Base-by-base conservation (phyloP, 2,888 invertebrate genomes). In the Thecophora atra region DNA sequence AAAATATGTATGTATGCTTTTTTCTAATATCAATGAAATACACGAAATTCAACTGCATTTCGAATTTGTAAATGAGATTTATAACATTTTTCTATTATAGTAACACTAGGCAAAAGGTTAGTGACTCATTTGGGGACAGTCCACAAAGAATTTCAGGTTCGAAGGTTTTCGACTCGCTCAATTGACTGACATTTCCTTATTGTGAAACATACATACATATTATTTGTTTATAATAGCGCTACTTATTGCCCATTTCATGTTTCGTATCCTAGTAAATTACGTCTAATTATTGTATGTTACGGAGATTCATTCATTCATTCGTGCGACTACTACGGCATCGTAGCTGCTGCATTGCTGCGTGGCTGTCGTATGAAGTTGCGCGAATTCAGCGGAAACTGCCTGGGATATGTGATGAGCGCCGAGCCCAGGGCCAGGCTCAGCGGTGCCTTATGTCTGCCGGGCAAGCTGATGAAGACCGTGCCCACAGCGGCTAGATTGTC, bases 401-500 rank as follows among this genome's bases (percentile, higher is more conserved):
- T 80, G 60, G 83, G 79, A 77, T 85, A 83, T 44, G 84, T 77
- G 64, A 95, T 93, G 74, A 95, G 88, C 11, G 94, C 92, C 72
- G 95, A 95, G 66, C 92, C 95, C 73, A 95, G 88, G 44, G 94
- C 93, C 78, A 95, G 88, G 78, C 93, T 91, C 37, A 93, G 91
- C 0, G 94, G 93, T 62, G 94, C 94, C 77, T 91, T 90, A 44
- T 90, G 89, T 1, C 94, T 95, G 47, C 97, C 97, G 0, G 98
- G 97, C 78, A 97, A 87, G 84, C 94, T 93, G 74, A 98, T 92
- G 81, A 98, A 92, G 60, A 97, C 93, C 0, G 97, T 95, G 72
- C 94, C 94, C 67, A 98, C 94, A n/a, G 96, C 97, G 17, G 96
- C 96, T 56, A 94, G 89, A 47, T 93, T 94, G 88, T 97, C 96